Evolutionary conservation across 2,888 invertebrate genomes (phyloP).

Genomic region (Palloptera scutellata): DNA sequence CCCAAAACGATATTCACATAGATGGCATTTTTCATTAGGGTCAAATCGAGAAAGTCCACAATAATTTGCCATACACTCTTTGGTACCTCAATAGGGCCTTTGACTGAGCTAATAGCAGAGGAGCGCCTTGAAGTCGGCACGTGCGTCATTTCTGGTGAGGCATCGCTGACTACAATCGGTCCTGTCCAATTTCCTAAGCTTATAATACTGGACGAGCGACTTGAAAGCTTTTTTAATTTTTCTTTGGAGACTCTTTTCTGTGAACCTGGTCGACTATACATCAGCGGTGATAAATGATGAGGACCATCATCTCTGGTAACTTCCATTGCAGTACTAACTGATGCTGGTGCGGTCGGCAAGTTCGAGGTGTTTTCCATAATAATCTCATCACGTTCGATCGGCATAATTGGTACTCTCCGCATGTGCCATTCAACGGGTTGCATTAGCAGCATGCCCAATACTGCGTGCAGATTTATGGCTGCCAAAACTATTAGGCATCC

Average conservation of each 20-base stretch:
- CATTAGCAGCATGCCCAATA: conserved; percentile 76
- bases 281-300: conserved; percentile 35
- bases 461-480: conserved; percentile 72
- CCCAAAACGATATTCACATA: conserved; percentile 77
- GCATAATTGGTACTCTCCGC: conserved; percentile 60
- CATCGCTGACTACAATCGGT: conserved; percentile 56
- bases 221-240: conserved; percentile 39
- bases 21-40: conserved; percentile 70
- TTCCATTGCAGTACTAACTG: not conserved
- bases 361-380: not conserved
- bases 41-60: conserved; percentile 71
- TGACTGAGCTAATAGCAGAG: conserved; percentile 33
- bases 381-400: too few species aligned
- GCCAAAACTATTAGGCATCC: conserved; percentile 75
- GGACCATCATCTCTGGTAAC: not conserved
- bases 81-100: conserved; percentile 1
- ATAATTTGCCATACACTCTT: conserved; percentile 64
- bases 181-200: conserved; percentile 64
- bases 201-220: conserved; percentile 58
- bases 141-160: conserved; percentile 53
- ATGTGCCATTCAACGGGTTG: conserved; percentile 80
- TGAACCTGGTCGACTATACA: conserved; percentile 31
- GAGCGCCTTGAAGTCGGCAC: conserved; percentile 46
- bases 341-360: not conserved
- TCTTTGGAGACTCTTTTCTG: conserved; percentile 39